Percentiles rank a stretch among this genome's conserved stretches.
These are phyloP conservation scores for Clavelina lepadiformis DNA, from an alignment of 23 tunicate genomes.

Conservation along the genomic window DNA sequence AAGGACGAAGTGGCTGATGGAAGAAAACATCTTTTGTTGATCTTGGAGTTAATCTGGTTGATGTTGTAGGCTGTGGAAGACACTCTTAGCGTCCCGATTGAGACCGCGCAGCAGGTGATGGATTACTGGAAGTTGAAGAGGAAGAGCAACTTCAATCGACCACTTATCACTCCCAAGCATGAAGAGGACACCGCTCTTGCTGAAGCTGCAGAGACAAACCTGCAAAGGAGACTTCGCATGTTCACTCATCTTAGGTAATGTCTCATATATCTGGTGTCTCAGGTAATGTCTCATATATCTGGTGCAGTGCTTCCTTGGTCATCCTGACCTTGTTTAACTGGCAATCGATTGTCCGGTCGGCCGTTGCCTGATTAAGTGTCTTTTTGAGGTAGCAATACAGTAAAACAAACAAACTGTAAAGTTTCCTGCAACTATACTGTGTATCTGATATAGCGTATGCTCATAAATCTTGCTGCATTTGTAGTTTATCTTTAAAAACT, in stretches of 20 bases:
- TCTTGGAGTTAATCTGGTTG: not conserved
- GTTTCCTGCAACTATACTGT: no score
- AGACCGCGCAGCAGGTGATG: constrained; percentile 53
- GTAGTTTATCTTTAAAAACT: no score
- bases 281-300: not conserved
- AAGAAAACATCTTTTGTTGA: no score
- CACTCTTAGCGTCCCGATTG: constrained; percentile 47
- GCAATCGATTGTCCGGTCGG: no score
- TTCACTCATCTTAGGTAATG: constrained; percentile 86
- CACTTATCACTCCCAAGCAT: constrained; percentile 66
- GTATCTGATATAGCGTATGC: no score
- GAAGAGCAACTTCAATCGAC: constrained; percentile 49
- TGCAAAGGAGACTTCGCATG: constrained; percentile 70
- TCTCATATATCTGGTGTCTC: no score
- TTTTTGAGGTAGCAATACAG: no score
- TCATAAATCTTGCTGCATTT: no score
- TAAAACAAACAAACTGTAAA: no score
- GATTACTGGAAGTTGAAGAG: constrained; percentile 79
- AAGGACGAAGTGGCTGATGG: not conserved
- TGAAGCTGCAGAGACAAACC: constrained; percentile 78
- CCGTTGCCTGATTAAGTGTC: no score
- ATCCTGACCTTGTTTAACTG: no score
- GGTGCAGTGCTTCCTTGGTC: not conserved
- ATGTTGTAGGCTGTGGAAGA: constrained; percentile 43
- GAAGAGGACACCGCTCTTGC: constrained; percentile 81